Evolutionary conservation across 2,113 vertebrate species (phyloP), one percentile per base, ranked within the genome.

Genomic region (Psilopsiagon aymara): DNA sequence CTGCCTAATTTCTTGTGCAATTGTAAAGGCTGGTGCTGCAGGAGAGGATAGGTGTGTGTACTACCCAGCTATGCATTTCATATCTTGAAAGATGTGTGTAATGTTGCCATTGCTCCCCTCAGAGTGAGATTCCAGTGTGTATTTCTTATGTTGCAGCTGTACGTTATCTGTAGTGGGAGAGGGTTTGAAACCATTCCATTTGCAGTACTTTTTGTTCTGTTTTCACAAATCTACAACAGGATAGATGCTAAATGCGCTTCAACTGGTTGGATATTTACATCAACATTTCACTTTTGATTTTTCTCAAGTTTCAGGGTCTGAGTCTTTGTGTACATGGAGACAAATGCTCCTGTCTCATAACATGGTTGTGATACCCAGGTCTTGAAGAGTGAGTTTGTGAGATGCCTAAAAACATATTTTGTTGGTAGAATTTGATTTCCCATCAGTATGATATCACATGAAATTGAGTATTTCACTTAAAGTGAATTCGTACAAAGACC

Each of bases 401-500:
- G 76, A 82, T 8, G 17, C 76, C 75, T 73, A 78, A 94, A 95
- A 96, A 88, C 52, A 83, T 31, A 77, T 87, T 88, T 51, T 87
- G 25, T 69, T 89, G 60, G 68, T 89, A 94, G 94, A 92, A 96
- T 95, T 84, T 93, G 86, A 93, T 97, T 97, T 87, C 86, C 67
- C 86, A 95, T 95, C 88, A 93, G 87, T 96, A 86, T 52, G 41
- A 46, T 94, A 89, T 69, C 77, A 97, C 63, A 47, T 17, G 6
- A 93, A 91, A 95, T 74, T 82, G 31, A 85, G 71, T 83, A 67
- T 94, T 97, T 92, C 66, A 76, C 52, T 95, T 94, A 62, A 94
- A 97, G 70, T 71, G 80, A 96, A 94, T 96, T 96, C 91, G 93
- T 87, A 95, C 93, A 52, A 92, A 95, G 95, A 94, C 95, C 91